Conservation (phyloP, 2,888 invertebrate species). For the Lathronympha strigana region DNA sequence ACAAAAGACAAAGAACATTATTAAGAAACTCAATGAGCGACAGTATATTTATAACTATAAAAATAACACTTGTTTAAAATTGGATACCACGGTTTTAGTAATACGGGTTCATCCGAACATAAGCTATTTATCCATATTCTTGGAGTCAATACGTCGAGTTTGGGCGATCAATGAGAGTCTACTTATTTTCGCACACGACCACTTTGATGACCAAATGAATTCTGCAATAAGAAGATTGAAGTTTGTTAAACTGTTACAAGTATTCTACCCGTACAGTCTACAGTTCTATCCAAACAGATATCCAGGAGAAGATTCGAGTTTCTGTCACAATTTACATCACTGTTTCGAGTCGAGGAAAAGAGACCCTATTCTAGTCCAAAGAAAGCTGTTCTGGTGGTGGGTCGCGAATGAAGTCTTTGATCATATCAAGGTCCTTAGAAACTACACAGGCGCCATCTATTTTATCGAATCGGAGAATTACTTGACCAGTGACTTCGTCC, state of each 20-base stretch:
- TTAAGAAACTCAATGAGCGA: conserved; percentile 51
- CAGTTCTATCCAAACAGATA: conserved; percentile 29
- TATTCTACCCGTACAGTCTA: conserved; percentile 56
- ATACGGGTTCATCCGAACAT: conserved; percentile 57
- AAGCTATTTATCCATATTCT: conserved; percentile 50
- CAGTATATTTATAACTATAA: conserved; percentile 49
- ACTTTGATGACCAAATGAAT: conserved; percentile 47
- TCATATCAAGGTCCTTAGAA: conserved; percentile 54
- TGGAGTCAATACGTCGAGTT: conserved; percentile 51
- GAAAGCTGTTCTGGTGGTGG: conserved; percentile 41
- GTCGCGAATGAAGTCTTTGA: conserved; percentile 42
- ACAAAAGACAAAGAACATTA: conserved; percentile 45
- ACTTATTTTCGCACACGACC: conserved; percentile 55
- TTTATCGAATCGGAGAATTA: conserved; percentile 33
- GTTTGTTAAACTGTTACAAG: conserved; percentile 57
- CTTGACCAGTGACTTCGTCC: conserved; percentile 22
- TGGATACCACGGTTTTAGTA: conserved; percentile 50
- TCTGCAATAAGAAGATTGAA: conserved; percentile 41
- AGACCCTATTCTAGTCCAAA: conserved; percentile 10
- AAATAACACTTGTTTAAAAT: conserved; percentile 34
- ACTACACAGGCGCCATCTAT: conserved; percentile 50
- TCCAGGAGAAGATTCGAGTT: conserved; percentile 23
- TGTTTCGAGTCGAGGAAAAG: conserved; percentile 11
- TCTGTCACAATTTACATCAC: conserved; percentile 18
- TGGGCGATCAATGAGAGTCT: conserved; percentile 52